Base-by-base conservation (phyloP, 2,113 vertebrate species). In the Noturus placidus region DNA sequence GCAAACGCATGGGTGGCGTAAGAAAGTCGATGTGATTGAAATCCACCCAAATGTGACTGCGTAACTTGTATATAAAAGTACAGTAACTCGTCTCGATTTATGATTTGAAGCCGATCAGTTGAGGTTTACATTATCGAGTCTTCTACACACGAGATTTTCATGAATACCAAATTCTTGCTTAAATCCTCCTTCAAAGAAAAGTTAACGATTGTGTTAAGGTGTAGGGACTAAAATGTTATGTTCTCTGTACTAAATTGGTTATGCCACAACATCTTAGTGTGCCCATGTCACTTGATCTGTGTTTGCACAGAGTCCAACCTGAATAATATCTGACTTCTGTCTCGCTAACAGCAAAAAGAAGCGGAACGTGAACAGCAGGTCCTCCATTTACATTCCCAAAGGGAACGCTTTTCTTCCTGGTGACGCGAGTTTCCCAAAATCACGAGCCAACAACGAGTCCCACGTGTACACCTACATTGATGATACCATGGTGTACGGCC, bases 381-480 rank as follows among this genome's bases (percentile, higher is more conserved):
- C 96, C 0, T 97, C 97, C 52, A 94, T 97, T 90, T 97, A 96
- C 92, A 96, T 98, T 0, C 59, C 93, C 54, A 95, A 95, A 0
- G 91, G 96, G 87, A 96, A 94, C 5, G 95, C 96, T 46, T 95
- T 96, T 89, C 83, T 94, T 25, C 96, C 96, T 0, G 91, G 91
- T 0, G 95, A 94, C 59, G 74, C 61, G 0, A 89, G 93, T 38
- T 97, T 97, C 56, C 72, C 88, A 35, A 97, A 97, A 89, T 83
- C 42, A 0, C 95, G 95, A 5, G 94, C 95, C 0, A 94, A 95
- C 35, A 97, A 95, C 0, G 97, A 98, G 0, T 97, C 97, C 7
- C 97, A 97, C 2, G 93, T 99, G 78, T 99, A 99, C 14, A 96
- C 94, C 0, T 95, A 96, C 87, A 98, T 99, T 19, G 97, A 99